phyloP scores from a whole-genome alignment of 2,113 vertebrate species.

The Myiopsitta monachus region DNA sequence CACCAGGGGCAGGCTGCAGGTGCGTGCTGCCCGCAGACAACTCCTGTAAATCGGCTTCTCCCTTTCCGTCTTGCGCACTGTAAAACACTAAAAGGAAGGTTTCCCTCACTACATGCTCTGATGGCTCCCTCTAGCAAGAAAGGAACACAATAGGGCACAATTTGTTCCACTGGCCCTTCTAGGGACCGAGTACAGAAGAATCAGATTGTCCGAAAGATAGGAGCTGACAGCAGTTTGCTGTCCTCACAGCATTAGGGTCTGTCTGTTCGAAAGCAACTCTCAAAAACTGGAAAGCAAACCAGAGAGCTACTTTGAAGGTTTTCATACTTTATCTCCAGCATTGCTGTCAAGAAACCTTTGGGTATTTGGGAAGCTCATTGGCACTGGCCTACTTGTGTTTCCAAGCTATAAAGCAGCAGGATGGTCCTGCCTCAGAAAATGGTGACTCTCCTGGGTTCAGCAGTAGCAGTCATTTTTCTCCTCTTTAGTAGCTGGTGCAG shows the following conservation, averaged over 20 bases:
- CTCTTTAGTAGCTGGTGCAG: too few species aligned
- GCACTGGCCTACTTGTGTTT: neutral
- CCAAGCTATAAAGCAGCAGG: neutral
- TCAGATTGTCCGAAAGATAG: neutral
- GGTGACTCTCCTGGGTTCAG: too few species aligned
- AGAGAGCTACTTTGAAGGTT: neutral
- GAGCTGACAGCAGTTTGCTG: neutral
- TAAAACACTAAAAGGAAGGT: neutral
- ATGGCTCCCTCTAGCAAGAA: neutral
- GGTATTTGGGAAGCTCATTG: neutral
- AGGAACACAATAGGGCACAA: accelerated
- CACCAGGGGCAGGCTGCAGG: neutral
- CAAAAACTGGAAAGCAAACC: neutral
- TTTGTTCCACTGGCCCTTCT: neutral
- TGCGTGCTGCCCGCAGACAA: accelerated
- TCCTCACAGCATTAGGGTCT: neutral
- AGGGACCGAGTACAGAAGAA: neutral
- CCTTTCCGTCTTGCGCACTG: accelerated
- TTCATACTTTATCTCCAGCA: neutral
- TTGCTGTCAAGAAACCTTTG: neutral
- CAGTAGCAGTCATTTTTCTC: too few species aligned
- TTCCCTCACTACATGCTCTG: neutral
- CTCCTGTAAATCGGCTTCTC: accelerated
- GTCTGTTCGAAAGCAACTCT: neutral
- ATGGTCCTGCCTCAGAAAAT: neutral